Conservation (phyloP, 2,888 invertebrate genomes). For the Sturmia bella region DNA sequence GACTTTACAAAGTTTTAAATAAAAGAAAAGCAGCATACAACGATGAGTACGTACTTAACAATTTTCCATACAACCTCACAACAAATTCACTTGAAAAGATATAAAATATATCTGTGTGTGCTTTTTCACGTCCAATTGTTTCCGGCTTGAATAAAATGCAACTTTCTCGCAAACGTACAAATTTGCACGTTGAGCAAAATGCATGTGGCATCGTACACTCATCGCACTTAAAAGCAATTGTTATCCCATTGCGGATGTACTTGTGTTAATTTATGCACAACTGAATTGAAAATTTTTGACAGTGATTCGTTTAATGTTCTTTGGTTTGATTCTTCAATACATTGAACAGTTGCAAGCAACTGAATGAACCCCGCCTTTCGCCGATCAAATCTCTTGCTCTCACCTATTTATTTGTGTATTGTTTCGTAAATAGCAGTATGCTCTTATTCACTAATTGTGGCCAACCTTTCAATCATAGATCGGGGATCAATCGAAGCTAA, state of each 20-base stretch:
- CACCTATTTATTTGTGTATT: too few species aligned
- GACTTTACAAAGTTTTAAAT: constrained; percentile 36
- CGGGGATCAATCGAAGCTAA: too few species aligned
- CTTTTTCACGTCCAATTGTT: constrained; percentile 65
- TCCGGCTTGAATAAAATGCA: constrained; percentile 56
- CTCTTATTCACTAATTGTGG: too few species aligned
- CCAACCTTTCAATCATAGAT: too few species aligned
- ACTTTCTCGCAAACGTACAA: constrained; percentile 9
- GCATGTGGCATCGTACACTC: background rate
- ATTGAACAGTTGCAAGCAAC: background rate
- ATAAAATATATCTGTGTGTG: constrained; percentile 57
- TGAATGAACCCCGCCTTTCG: too few species aligned
- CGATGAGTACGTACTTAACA: constrained; percentile 55
- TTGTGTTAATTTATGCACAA: constrained; percentile 63
- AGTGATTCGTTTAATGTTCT: background rate
- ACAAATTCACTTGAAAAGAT: constrained; percentile 59
- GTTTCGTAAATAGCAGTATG: too few species aligned
- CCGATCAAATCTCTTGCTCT: too few species aligned
- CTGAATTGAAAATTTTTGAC: constrained; percentile 48
- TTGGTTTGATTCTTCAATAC: constrained; percentile 1
- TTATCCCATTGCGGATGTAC: constrained; percentile 56
- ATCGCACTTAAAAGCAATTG: constrained; percentile 36
- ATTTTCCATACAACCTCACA: constrained; percentile 57
- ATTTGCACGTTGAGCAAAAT: background rate
- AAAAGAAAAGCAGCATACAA: constrained; percentile 38